phyloP scores from a whole-genome alignment of 2,888 invertebrate species.

The Agonopterix subpropinquella region DNA sequence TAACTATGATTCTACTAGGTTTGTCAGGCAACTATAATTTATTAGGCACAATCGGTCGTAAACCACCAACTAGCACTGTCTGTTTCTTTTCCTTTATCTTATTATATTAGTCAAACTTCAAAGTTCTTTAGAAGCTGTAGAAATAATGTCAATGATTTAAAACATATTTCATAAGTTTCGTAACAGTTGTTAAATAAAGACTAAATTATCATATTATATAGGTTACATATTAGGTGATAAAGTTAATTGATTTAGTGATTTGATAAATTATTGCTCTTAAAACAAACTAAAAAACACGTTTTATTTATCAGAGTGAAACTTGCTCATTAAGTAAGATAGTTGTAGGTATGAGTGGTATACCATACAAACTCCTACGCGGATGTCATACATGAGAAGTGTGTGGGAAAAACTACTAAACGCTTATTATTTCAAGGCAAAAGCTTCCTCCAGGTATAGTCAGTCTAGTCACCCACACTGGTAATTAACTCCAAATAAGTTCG shows the following conservation, averaged over 20 bases:
- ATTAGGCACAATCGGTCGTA: too few species aligned
- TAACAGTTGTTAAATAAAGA: neutral
- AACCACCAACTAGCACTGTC: too few species aligned
- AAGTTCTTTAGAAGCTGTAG: too few species aligned
- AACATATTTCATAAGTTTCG: neutral
- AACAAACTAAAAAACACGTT: neutral
- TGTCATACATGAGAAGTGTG: slow-evolving; percentile 30
- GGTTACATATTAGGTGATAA: neutral
- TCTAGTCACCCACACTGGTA: slow-evolving; percentile 44
- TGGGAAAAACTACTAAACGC: slow-evolving; percentile 42
- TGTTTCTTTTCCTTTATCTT: too few species aligned
- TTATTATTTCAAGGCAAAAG: slow-evolving; percentile 30
- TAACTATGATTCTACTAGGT: neutral
- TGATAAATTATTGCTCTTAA: neutral
- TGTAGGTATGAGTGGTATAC: too few species aligned
- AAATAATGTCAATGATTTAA: neutral
- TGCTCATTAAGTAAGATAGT: too few species aligned
- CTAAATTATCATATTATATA: neutral
- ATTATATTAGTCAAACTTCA: too few species aligned
- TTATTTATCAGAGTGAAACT: too few species aligned
- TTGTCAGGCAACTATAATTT: too few species aligned
- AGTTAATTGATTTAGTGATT: neutral
- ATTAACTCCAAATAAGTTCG: slow-evolving; percentile 40
- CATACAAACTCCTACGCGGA: slow-evolving; percentile 28
- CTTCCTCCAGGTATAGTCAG: slow-evolving; percentile 35